These are phyloP conservation scores for Strigamia transsilvanica DNA, from an alignment of 2,888 invertebrate species.

Conservation along the genomic window DNA sequence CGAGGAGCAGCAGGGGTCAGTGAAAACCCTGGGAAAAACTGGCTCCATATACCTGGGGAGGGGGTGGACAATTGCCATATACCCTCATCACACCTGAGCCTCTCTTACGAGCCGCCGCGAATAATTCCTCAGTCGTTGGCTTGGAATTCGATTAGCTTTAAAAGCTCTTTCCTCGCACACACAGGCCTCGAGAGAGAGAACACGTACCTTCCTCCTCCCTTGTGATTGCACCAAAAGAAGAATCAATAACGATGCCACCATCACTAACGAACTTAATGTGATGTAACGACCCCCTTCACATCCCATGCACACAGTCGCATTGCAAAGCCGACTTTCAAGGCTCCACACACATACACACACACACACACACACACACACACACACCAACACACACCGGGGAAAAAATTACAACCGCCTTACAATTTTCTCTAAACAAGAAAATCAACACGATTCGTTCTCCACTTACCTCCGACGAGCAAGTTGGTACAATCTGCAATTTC, in stretches of 20 bases:
- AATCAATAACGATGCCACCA: slow-evolving; percentile 39
- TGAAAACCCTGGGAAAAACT: slow-evolving; percentile 50
- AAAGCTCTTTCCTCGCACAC: slow-evolving; percentile 41
- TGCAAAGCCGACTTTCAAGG: neutral
- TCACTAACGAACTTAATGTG: slow-evolving; percentile 42
- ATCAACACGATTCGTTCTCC: neutral
- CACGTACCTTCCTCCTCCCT: slow-evolving; percentile 41
- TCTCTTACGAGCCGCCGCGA: slow-evolving; percentile 34
- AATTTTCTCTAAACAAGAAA: slow-evolving; percentile 11
- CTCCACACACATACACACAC: neutral
- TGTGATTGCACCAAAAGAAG: slow-evolving; percentile 42
- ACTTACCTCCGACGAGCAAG: neutral
- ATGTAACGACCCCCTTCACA: slow-evolving; percentile 41
- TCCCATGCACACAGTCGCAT: slow-evolving; percentile 37
- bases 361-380: neutral
- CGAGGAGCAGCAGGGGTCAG: slow-evolving; percentile 31
- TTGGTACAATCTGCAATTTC: neutral
- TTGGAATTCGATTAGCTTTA: slow-evolving; percentile 43
- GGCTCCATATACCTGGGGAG: slow-evolving; percentile 18
- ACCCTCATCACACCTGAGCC: slow-evolving; percentile 37
- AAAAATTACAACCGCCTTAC: neutral
- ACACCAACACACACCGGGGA: neutral
- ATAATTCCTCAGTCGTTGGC: slow-evolving; percentile 42
- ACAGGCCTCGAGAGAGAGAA: slow-evolving; percentile 26
- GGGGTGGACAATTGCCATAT: slow-evolving; percentile 34